Conservation (phyloP, 2,113 vertebrate genomes). For the Bostrychus sinensis region DNA sequence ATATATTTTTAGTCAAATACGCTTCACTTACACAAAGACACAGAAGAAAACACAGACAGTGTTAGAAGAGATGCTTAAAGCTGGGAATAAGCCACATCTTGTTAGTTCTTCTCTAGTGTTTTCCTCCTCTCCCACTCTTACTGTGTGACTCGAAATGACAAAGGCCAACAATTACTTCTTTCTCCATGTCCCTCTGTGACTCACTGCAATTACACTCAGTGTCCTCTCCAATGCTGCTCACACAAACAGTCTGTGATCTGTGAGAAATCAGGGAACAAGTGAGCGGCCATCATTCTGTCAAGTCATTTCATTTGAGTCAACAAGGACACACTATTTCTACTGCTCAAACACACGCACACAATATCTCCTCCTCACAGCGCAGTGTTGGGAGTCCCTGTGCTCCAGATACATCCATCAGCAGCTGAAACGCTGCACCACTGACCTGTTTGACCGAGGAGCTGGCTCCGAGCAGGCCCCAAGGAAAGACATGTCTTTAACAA, state of each 20-base stretch:
- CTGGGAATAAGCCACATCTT: background rate
- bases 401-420: constrained; percentile 51
- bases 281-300: constrained; percentile 5
- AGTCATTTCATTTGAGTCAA: constrained; percentile 15
- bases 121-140: constrained; percentile 44
- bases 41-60: background rate
- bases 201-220: constrained; percentile 61
- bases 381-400: constrained; percentile 32
- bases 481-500: constrained; percentile 46
- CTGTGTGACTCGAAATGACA: constrained; percentile 42
- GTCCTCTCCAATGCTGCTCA: constrained; percentile 25
- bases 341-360: background rate
- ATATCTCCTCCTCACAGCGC: background rate
- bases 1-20: background rate
- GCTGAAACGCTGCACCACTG: constrained; percentile 40
- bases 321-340: background rate
- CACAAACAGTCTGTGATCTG: constrained; percentile 5
- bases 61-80: background rate
- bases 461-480: constrained; percentile 25
- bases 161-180: constrained; percentile 65
- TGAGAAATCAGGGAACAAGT: constrained; percentile 16
- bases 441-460: constrained; percentile 41
- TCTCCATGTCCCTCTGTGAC: constrained; percentile 54
- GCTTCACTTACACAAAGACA: background rate
- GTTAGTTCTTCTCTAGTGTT: background rate